Conservation (phyloP, 2,113 vertebrate genomes). For the Epinephelus moara region DNA sequence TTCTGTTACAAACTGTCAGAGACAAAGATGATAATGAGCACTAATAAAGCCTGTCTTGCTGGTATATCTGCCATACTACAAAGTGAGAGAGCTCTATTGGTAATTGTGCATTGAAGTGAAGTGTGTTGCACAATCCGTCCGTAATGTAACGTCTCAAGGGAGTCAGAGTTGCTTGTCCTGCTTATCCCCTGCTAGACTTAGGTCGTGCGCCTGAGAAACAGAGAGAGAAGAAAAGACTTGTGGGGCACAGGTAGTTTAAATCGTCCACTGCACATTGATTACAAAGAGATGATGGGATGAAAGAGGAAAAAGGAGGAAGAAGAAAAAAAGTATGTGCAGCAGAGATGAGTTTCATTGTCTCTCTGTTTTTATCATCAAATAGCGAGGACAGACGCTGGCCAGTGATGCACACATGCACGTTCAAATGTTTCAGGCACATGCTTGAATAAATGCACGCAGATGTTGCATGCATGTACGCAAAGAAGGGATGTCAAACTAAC, state of each 20-base stretch:
- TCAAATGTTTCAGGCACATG: constrained; percentile 3
- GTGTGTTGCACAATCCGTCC: constrained; percentile 29
- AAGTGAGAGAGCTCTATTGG: not conserved
- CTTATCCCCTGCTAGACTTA: constrained; percentile 30
- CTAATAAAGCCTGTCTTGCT: not conserved
- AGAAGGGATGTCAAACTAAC: constrained; percentile 22
- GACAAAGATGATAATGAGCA: not conserved
- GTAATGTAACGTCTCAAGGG: constrained; percentile 13
- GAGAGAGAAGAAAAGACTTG: not conserved
- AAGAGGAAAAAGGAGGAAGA: not conserved
- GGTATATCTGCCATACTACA: not conserved
- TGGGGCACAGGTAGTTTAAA: not conserved
- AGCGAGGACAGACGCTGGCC: not conserved
- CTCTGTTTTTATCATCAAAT: constrained; percentile 60
- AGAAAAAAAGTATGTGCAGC: not conserved
- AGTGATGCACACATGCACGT: constrained; percentile 15
- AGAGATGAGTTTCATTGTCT: constrained; percentile 18
- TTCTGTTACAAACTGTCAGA: not conserved
- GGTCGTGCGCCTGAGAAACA: constrained; percentile 1
- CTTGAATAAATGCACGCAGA: constrained; percentile 36
- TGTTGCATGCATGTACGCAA: constrained; percentile 32
- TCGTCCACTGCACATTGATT: not conserved
- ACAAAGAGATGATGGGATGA: constrained; percentile 18
- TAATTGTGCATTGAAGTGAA: constrained; percentile 42
- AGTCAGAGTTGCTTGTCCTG: constrained; percentile 23